phyloP scores from a whole-genome alignment of 1,140 invertebrate species.

The Drosophila suzukii region DNA sequence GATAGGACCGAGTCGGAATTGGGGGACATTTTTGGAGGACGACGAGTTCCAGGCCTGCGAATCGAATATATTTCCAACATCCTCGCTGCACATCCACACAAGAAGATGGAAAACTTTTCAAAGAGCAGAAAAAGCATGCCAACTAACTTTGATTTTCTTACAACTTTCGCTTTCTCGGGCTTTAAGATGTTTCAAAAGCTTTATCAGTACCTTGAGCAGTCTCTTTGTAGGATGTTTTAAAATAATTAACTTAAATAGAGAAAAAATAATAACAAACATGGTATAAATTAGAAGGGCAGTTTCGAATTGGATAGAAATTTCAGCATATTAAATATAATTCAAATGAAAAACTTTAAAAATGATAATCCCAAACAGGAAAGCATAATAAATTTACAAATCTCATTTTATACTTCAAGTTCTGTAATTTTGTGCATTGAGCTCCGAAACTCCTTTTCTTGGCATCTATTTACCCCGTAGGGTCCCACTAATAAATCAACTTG shows the following conservation, averaged over 20 bases:
- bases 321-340: too few species aligned
- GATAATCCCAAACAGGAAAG: too few species aligned
- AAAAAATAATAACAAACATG: too few species aligned
- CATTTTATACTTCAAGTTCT: constrained; percentile 10
- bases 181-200: constrained; percentile 39
- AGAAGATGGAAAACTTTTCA: constrained; percentile 61
- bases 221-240: too few species aligned
- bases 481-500: constrained; percentile 40
- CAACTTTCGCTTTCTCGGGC: constrained; percentile 4
- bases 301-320: too few species aligned
- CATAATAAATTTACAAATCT: constrained; percentile 1
- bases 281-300: too few species aligned
- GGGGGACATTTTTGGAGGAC: constrained; percentile 15
- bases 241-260: too few species aligned
- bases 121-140: constrained; percentile 41
- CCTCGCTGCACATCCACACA: constrained; percentile 19
- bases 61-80: constrained; percentile 67
- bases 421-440: neutral
- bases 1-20: neutral
- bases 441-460: neutral
- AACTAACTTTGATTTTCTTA: constrained; percentile 52
- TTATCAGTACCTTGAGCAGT: constrained; percentile 2
- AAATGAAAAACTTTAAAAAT: too few species aligned
- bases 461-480: neutral
- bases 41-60: constrained; percentile 47